phyloP scores from a whole-genome alignment of 2,113 vertebrate genomes.

The Cettia cetti region DNA sequence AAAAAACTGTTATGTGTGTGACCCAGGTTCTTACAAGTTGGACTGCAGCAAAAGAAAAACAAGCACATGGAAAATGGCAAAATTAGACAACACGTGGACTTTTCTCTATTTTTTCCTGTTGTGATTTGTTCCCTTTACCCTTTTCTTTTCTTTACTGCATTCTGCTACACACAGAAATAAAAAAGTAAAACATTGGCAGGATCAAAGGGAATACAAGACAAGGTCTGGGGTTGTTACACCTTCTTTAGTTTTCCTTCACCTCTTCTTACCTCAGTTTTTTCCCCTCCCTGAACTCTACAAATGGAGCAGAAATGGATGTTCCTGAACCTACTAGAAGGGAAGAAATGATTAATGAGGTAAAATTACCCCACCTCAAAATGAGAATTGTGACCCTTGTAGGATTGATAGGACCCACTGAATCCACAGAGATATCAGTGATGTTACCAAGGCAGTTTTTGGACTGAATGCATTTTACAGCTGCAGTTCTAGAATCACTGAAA shows the following conservation, averaged over 20 bases:
- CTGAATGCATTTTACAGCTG: neutral
- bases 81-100: neutral
- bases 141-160: neutral
- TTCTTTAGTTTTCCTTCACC: neutral
- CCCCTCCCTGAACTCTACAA: neutral
- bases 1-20: constrained; percentile 11
- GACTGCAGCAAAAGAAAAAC: constrained; percentile 8
- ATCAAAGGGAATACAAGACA: neutral
- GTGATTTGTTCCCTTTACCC: neutral
- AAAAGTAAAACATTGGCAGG: neutral
- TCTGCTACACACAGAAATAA: neutral
- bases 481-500: neutral
- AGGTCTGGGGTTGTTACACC: neutral
- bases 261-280: neutral
- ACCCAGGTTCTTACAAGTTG: neutral
- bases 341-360: neutral
- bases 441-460: neutral
- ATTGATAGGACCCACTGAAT: neutral
- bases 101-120: neutral
- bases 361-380: neutral
- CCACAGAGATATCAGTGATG: neutral
- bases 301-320: neutral
- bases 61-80: constrained; percentile 12
- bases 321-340: neutral
- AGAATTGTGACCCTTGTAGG: neutral